Conservation (phyloP, 2,888 invertebrate species). For the Sinopyrophorus schimmeli region DNA sequence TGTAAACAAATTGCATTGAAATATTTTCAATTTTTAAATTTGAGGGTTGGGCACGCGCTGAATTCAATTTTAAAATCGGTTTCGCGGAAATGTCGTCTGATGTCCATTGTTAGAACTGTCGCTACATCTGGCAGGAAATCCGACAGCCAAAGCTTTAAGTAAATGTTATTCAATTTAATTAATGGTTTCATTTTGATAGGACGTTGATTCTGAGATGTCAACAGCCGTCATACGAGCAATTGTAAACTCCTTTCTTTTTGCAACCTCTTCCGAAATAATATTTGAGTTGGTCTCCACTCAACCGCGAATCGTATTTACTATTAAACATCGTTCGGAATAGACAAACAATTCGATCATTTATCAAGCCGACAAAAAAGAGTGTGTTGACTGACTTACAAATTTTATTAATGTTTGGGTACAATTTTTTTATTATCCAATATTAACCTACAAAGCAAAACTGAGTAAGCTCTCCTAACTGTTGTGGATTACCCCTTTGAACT, state of each 20-base stretch:
- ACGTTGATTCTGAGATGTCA: conserved; percentile 41
- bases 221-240: conserved; percentile 38
- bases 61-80: conserved; percentile 50
- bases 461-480: conserved; percentile 1
- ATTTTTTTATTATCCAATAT: conserved; percentile 11
- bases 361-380: conserved; percentile 24
- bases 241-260: conserved; percentile 33
- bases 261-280: conserved; percentile 28
- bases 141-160: conserved; percentile 45
- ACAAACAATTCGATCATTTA: conserved; percentile 28
- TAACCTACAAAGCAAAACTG: conserved; percentile 12
- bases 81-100: conserved; percentile 53
- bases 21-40: conserved; percentile 55
- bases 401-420: conserved; percentile 5
- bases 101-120: conserved; percentile 51
- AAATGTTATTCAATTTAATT: conserved; percentile 53
- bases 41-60: conserved; percentile 41
- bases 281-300: conserved; percentile 35
- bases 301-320: conserved; percentile 41
- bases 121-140: conserved; percentile 56
- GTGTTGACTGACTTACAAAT: conserved; percentile 4
- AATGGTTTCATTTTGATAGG: conserved; percentile 49
- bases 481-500: conserved; percentile 21
- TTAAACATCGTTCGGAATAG: conserved; percentile 27
- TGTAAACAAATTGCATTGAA: conserved; percentile 56